Evolutionary conservation across 2,113 vertebrate genomes (phyloP).

Genomic region (Laticauda colubrina): DNA sequence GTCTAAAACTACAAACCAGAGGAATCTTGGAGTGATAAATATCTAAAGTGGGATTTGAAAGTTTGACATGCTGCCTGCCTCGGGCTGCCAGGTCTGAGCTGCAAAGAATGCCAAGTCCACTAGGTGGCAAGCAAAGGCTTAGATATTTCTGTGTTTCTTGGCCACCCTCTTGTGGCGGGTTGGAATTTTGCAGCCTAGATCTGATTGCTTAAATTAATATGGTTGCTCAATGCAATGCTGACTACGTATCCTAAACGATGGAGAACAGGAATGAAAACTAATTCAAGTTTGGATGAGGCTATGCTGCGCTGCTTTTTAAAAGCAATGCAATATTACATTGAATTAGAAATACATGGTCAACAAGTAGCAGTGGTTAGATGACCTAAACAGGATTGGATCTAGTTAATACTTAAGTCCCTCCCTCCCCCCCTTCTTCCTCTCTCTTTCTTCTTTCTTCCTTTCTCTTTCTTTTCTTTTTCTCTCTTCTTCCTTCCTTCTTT

Average conservation of each 20-base stretch:
- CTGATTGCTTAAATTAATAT: not conserved
- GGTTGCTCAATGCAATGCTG: not conserved
- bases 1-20: constrained; percentile 9
- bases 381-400: not conserved
- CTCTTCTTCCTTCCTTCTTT: too few relatives aligned
- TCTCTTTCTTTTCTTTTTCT: too few relatives aligned
- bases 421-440: too few relatives aligned
- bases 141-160: not conserved
- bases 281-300: not conserved
- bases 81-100: not conserved
- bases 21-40: not conserved
- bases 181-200: not conserved
- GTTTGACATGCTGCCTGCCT: not conserved
- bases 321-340: not conserved
- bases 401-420: not conserved
- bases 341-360: not conserved
- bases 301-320: not conserved
- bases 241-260: not conserved
- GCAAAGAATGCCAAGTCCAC: not conserved
- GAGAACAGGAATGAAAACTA: not conserved
- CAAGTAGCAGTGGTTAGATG: not conserved
- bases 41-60: constrained; percentile 9
- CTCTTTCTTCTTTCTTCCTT: not conserved
- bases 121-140: not conserved
- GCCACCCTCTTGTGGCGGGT: not conserved